Evolutionary conservation across 2,113 vertebrate species (phyloP).

Genomic region (Cervus canadensis): DNA sequence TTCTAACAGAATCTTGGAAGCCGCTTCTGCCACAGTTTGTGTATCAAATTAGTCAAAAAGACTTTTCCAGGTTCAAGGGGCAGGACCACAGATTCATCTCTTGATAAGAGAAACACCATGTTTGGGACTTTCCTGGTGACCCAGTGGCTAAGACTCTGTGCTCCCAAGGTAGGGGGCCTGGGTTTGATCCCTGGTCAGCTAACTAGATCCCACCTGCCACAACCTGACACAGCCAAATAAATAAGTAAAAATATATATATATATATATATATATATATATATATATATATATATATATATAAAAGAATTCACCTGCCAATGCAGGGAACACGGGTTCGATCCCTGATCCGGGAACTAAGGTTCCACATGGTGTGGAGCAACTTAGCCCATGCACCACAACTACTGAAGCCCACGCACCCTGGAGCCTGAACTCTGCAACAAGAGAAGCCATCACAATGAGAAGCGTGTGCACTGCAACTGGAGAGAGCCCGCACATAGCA

Average conservation of each 20-base stretch:
- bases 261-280: no score
- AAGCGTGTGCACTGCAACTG: rapidly evolving
- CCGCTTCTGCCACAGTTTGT: background rate
- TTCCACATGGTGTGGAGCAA: background rate
- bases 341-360: background rate
- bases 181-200: background rate
- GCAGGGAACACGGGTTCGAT: background rate
- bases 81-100: background rate
- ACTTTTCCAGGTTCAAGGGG: background rate
- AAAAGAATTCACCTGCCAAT: background rate
- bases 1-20: background rate
- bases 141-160: background rate
- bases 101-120: background rate
- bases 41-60: background rate
- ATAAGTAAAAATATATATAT: background rate
- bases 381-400: background rate
- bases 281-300: background rate
- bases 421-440: background rate
- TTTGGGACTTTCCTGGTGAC: background rate
- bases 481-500: background rate
- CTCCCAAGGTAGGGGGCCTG: background rate
- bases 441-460: background rate
- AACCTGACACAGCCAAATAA: background rate
- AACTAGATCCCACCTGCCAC: background rate
- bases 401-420: rapidly evolving